Base-by-base conservation (phyloP, 2,113 vertebrate species). In the Actenoides lindsayi region DNA sequence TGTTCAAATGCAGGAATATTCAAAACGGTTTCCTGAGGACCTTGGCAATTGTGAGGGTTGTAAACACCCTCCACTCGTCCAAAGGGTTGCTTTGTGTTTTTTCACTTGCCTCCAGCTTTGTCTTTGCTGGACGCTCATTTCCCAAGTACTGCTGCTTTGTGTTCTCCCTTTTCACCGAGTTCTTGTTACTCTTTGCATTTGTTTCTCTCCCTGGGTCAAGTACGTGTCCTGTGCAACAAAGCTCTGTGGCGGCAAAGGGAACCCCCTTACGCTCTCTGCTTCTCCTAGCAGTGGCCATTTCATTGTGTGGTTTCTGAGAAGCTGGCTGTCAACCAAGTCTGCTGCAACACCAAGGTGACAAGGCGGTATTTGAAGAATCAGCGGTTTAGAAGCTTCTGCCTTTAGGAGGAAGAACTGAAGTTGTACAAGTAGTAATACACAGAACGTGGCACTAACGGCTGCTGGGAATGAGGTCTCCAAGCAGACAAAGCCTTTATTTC, bases 201-300 rank as follows among this genome's bases (percentile, higher is more conserved):
- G 35, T 4, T 30, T 14, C 14, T 77, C 24, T 44, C 46, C 39
- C 10, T 19, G 57, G 42, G 39, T 1, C 63, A 39, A 70, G 57
- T 8, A 31, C 27, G n/a, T 14, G 37, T 4, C 2, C 19, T 23
- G 4, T 1, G 14, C n/a, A 35, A 18, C 62, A 33, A 5, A 57
- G 37, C 51, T 13, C 51, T 13, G 37, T 25, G 8, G 1, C 1
- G 14, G 24, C 64, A 50, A 15, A 18, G 2, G 6, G 42, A 44
- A 20, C 25, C 2, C 0, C 69, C 50, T 11, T 31, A 33, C 1
- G 0, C 6, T 17, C 39, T 37, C 51, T n/a, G 20, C 42, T 28
- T 4, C 44, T 44, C n/a, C 31, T 46, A 5, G 1, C 54, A 27
- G 39, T 18, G 35, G 13, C 23, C 48, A 16, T 12, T 62, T 16